phyloP scores from a whole-genome alignment of 2,888 invertebrate species.

The Ceratothoa steindachneri region DNA sequence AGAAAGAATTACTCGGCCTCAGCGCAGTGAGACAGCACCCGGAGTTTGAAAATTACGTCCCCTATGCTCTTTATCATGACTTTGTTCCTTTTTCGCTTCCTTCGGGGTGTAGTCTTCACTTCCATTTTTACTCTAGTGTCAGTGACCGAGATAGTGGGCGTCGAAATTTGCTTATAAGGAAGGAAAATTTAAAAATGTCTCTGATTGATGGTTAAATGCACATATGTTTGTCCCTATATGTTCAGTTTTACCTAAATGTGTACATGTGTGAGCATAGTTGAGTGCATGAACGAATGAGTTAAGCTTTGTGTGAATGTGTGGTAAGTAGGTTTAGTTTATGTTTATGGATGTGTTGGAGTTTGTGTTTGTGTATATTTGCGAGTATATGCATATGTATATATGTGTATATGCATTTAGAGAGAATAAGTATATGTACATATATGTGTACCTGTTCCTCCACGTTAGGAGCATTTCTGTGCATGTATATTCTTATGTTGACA shows the following conservation, averaged over 20 bases:
- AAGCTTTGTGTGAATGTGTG: too few species aligned
- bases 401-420: background rate
- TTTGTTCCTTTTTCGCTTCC: background rate
- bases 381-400: conserved; percentile 1
- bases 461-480: background rate
- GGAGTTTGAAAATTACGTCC: too few species aligned
- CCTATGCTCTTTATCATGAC: background rate
- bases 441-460: background rate
- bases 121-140: background rate
- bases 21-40: too few species aligned
- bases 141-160: background rate
- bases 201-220: background rate
- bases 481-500: background rate
- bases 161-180: background rate
- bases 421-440: background rate
- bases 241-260: background rate
- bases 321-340: too few species aligned
- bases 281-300: too few species aligned
- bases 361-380: too few species aligned
- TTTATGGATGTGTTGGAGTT: too few species aligned
- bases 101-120: too few species aligned
- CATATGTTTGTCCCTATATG: background rate
- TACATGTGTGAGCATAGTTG: background rate
- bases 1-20: too few species aligned
- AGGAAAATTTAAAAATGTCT: background rate